phyloP scores from a whole-genome alignment of 2,797 vertebrate species.

The Onychomys leucogaster region DNA sequence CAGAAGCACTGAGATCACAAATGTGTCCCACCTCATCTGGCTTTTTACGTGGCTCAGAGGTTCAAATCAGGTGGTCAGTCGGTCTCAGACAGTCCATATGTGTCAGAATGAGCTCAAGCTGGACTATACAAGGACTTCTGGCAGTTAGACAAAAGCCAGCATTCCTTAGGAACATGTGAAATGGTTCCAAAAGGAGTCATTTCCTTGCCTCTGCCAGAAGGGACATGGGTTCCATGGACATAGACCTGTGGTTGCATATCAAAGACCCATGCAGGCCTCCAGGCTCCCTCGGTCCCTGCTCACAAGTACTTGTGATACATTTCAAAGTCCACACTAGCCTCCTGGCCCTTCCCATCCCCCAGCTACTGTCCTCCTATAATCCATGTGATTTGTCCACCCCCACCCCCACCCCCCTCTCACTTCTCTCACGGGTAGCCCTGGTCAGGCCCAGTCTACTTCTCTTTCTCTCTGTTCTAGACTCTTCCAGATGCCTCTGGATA shows the following conservation, averaged over 20 bases:
- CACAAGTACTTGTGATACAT: too few relatives aligned
- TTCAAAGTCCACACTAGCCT: neutral
- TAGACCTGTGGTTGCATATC: neutral
- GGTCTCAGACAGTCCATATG: neutral
- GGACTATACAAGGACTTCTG: too few relatives aligned
- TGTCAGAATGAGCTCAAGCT: neutral
- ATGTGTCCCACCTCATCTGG: neutral
- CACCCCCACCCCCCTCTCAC: too few relatives aligned
- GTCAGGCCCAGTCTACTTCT: neutral
- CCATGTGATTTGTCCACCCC: neutral
- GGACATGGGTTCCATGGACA: neutral
- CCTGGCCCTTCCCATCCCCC: neutral
- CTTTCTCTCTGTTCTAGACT: neutral
- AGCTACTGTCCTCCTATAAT: neutral
- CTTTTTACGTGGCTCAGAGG: neutral
- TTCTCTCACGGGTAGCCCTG: neutral
- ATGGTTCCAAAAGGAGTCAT: neutral
- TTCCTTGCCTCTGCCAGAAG: neutral
- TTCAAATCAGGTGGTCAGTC: neutral
- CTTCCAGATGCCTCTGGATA: neutral
- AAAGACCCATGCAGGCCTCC: neutral
- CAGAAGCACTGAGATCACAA: neutral
- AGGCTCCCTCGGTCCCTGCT: neutral
- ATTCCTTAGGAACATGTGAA: neutral
- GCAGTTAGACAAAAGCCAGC: neutral